Conservation (phyloP, 2,888 invertebrate genomes). For the Dynastes grantii region DNA sequence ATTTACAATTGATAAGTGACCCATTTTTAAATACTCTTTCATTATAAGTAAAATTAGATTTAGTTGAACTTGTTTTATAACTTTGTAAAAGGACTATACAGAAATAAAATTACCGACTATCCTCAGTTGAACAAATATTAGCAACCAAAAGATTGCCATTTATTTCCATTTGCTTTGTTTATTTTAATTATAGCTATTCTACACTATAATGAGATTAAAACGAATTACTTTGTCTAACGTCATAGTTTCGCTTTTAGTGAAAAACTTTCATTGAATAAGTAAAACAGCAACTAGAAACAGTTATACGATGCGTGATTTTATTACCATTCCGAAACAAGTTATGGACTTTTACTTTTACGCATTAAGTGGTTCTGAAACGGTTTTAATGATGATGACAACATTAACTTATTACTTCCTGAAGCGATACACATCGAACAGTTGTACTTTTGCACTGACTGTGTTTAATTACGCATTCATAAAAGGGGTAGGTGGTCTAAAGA, state of each 20-base stretch:
- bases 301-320: conserved; percentile 28
- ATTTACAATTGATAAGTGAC: too few species aligned
- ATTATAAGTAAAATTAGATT: too few species aligned
- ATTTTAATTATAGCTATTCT: too few species aligned
- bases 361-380: conserved; percentile 34
- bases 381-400: conserved; percentile 48
- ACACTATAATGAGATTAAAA: too few species aligned
- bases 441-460: conserved; percentile 45
- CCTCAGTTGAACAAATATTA: too few species aligned
- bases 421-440: conserved; percentile 46
- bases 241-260: not conserved
- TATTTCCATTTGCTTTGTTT: too few species aligned
- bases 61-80: too few species aligned
- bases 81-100: too few species aligned
- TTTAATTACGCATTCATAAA: conserved; percentile 41
- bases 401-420: conserved; percentile 52
- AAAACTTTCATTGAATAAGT: not conserved
- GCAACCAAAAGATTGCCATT: too few species aligned
- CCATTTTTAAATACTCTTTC: too few species aligned
- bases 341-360: conserved; percentile 36
- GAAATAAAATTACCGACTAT: too few species aligned
- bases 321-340: conserved; percentile 18
- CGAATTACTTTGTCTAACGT: too few species aligned
- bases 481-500: conserved; percentile 46
- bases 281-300: not conserved